Evolutionary conservation across 1,140 invertebrate species (phyloP).

Genomic region (Tyrophagus putrescentiae): DNA sequence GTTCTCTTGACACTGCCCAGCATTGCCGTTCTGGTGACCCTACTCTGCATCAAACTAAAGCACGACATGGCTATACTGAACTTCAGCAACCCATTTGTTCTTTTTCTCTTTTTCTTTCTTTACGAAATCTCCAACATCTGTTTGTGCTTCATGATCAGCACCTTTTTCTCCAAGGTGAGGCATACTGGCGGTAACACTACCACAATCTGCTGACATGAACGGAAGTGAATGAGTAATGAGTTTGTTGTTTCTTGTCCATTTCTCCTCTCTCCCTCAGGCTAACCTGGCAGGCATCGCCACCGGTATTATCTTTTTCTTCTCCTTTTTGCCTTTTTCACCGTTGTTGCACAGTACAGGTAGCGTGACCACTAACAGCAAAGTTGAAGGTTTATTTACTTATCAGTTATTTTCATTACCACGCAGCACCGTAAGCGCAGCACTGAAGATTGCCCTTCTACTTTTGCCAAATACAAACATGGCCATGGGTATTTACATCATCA

Average conservation of each 20-base stretch:
- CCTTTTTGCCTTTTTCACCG: constrained; percentile 41
- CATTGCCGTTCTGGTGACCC: constrained; percentile 35
- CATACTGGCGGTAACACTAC: not conserved
- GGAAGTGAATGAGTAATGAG: too few species aligned
- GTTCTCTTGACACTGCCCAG: constrained; percentile 30
- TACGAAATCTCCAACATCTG: constrained; percentile 42
- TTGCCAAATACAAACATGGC: constrained; percentile 47
- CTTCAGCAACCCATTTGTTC: constrained; percentile 36
- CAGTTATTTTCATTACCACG: constrained; percentile 18
- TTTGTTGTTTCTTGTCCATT: not conserved
- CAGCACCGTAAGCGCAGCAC: not conserved
- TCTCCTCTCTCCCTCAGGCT: constrained; percentile 29
- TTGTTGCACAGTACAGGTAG: not conserved
- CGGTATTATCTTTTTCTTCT: constrained; percentile 44
- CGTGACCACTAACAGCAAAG: not conserved
- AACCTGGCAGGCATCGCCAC: constrained; percentile 46
- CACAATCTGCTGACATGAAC: too few species aligned
- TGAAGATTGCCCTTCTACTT: constrained; percentile 29
- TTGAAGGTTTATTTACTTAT: not conserved
- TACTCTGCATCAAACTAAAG: constrained; percentile 38
- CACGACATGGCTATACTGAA: constrained; percentile 40
- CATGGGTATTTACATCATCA: constrained; percentile 43
- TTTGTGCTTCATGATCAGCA: constrained; percentile 42
- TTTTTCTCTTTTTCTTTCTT: constrained; percentile 40
- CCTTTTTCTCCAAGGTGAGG: constrained; percentile 38